phyloP scores from a whole-genome alignment of 2,113 vertebrate species.

The Phodopus roborovskii region DNA sequence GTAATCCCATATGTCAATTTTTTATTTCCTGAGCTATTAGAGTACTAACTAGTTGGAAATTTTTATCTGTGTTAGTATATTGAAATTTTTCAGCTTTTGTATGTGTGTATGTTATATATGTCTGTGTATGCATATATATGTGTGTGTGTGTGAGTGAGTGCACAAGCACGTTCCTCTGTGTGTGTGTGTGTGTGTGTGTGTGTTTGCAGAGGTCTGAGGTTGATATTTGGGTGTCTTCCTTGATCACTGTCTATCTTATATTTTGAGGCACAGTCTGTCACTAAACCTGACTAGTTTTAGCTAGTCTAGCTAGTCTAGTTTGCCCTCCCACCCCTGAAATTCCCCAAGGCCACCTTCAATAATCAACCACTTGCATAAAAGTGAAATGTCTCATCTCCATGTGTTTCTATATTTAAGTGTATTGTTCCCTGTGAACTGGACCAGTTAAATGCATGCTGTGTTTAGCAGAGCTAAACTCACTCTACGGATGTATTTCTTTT shows the following conservation, averaged over 20 bases:
- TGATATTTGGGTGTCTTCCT: background rate
- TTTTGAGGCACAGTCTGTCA: background rate
- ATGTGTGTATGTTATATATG: background rate
- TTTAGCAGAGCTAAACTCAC: background rate
- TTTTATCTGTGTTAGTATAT: background rate
- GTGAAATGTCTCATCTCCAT: background rate
- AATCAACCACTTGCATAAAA: background rate
- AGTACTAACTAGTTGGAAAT: background rate
- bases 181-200: background rate
- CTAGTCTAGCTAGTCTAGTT: background rate
- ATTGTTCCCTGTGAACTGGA: background rate
- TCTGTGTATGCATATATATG: background rate
- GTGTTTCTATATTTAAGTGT: background rate
- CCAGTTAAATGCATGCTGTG: background rate
- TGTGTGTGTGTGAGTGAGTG: background rate
- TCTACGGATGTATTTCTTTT: background rate
- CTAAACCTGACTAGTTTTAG: background rate
- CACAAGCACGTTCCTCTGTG: rapidly evolving
- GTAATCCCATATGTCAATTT: background rate
- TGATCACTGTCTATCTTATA: too few relatives aligned
- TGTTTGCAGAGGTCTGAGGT: too few relatives aligned
- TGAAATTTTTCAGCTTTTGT: background rate
- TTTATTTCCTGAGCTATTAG: background rate
- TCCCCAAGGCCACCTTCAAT: background rate
- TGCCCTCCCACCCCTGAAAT: background rate